Evolutionary conservation across 1,140 invertebrate genomes (phyloP), one percentile per base, ranked within the genome.

Genomic region (Drosophila funebris): DNA sequence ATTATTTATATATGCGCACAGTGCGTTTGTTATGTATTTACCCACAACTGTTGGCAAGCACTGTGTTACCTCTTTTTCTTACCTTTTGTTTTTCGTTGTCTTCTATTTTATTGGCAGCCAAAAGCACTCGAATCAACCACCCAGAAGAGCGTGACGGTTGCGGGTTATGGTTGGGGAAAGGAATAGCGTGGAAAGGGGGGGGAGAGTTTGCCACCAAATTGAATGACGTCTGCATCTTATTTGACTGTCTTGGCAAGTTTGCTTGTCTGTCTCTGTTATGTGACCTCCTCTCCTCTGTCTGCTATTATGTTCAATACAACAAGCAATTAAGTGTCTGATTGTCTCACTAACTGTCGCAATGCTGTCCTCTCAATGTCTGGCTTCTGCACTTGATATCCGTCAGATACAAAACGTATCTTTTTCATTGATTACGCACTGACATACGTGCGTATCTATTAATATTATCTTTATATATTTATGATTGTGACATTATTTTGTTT

Each of bases 241-340:
- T 58, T 63, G 75, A 36, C 33, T 56, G 36, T 54, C n/a, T 16
- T 37, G 58, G 58, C 73, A 85, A 48, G 24, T 48, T 33, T 9
- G 27, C 3, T 24, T 16, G 24, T 50, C 14, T 13, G 27, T 11
- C 14, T 31, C 27, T 52, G 64, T 89, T 88, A 88, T 88, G 83
- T 88, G 83, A 88, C 83, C 83, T 88, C 84, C 79, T 67, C 48
- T 0, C 41, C 13, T 9, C 20, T 44, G 57, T 44, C 73, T 57
- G 76, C 83, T 88, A 88, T 89, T 88, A 89, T 88, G 83, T 88
- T 88, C 74, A 76, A 66, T 76, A 89, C 79, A 88, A 88, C 83
- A 88, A 89, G 69, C 83, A 88, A 88, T 89, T 88, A 89, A 67
- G 62, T 88, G 84, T 71, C 73, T 82, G 50, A 62, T 62, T 70